Evolutionary conservation across 2,888 invertebrate genomes (phyloP).

Genomic region (Brachyopa scutellaris): DNA sequence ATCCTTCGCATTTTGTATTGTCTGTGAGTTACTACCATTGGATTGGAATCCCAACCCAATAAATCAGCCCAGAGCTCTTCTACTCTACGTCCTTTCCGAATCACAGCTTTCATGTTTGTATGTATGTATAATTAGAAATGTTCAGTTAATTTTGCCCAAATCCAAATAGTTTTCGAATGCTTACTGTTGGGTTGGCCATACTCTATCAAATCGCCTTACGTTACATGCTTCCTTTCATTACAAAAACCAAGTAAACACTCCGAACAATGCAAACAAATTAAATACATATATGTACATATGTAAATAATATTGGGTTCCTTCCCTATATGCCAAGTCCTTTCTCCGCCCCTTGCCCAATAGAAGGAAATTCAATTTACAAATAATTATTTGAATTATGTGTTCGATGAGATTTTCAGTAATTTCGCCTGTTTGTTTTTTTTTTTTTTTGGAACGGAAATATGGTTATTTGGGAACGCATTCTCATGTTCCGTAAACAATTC

Average conservation of each 20-base stretch:
- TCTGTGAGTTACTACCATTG: slow-evolving; percentile 13
- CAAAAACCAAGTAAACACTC: background rate
- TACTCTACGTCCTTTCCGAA: background rate
- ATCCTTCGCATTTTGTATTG: background rate
- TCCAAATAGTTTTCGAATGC: slow-evolving; percentile 24
- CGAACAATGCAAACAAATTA: background rate
- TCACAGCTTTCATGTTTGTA: too few species aligned
- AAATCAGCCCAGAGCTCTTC: background rate
- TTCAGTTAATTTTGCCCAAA: slow-evolving; percentile 34
- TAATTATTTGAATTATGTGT: slow-evolving; percentile 28
- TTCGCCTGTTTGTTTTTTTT: too few species aligned
- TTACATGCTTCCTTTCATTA: background rate
- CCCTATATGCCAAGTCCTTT: too few species aligned
- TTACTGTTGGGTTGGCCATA: background rate
- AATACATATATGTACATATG: too few species aligned
- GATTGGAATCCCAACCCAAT: background rate
- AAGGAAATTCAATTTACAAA: slow-evolving; percentile 10
- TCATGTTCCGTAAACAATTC: background rate
- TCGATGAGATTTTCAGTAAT: background rate
- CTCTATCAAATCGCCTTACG: background rate
- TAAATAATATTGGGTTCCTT: slow-evolving; percentile 14
- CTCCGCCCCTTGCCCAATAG: too few species aligned
- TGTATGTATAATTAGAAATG: slow-evolving; percentile 25
- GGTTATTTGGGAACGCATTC: background rate
- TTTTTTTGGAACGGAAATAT: background rate